Percentiles rank a stretch among this genome's conserved stretches.
Evolutionary conservation across 2,888 invertebrate genomes (phyloP).

Genomic region (Rhabditoides inermis): DNA sequence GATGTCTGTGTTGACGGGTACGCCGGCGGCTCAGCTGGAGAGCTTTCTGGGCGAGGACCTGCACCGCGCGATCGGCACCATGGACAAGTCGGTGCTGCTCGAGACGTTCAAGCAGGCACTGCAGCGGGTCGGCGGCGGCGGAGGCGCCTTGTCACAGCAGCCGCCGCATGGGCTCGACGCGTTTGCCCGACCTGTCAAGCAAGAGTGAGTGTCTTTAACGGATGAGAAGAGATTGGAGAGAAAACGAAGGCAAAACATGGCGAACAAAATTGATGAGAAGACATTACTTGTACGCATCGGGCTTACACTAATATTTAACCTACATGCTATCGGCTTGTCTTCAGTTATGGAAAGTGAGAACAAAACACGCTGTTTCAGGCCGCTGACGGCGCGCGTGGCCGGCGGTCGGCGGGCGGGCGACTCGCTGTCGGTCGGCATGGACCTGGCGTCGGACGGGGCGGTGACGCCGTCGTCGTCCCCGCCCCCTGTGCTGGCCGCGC

Average conservation of each 20-base stretch:
- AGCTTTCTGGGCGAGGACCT: constrained; percentile 9
- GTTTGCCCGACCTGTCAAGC: background rate
- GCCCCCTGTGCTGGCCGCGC: constrained; percentile 7
- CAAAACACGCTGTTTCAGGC: too few species aligned
- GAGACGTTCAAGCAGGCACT: constrained; percentile 21
- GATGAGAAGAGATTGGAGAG: too few species aligned
- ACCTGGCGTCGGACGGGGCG: constrained; percentile 19
- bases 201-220: background rate
- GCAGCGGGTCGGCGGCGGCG: constrained; percentile 1
- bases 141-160: background rate
- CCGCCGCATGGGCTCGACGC: background rate
- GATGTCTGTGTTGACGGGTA: constrained; percentile 12
- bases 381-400: too few species aligned
- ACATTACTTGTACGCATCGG: too few species aligned
- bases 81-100: constrained; percentile 17
- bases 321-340: too few species aligned
- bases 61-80: constrained; percentile 10
- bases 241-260: too few species aligned
- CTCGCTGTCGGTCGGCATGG: constrained; percentile 21
- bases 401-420: constrained; percentile 1
- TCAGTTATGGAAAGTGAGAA: too few species aligned
- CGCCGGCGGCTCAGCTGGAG: constrained; percentile 10
- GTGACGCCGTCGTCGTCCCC: constrained; percentile 2
- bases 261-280: too few species aligned
- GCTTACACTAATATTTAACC: too few species aligned